Evolutionary conservation across 2,797 vertebrate genomes (phyloP).

Genomic region (Sebastes ruberrimus): DNA sequence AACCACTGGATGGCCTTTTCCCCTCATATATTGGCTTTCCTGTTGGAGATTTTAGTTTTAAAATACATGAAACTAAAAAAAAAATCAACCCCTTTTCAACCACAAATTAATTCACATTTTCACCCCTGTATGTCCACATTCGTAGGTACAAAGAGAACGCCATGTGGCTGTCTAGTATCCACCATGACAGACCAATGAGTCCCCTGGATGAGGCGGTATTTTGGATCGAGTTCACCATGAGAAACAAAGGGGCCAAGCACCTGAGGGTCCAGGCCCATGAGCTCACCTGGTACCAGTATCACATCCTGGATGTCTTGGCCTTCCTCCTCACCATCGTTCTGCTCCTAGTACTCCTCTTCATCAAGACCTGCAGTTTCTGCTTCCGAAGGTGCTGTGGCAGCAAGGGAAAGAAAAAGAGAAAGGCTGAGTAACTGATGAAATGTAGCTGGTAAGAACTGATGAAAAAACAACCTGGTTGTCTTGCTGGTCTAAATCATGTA

Average conservation of each 20-base stretch:
- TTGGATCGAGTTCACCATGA: conserved; percentile 89
- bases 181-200: conserved; percentile 83
- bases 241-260: conserved; percentile 85
- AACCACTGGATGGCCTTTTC: neutral
- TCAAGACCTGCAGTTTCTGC: conserved; percentile 66
- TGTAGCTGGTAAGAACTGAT: neutral
- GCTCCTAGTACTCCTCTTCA: conserved; percentile 54
- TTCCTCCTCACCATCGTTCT: conserved; percentile 72
- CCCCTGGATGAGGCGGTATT: conserved; percentile 83
- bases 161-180: conserved; percentile 81
- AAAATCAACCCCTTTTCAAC: neutral
- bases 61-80: neutral
- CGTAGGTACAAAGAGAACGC: conserved; percentile 84
- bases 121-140: neutral
- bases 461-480: neutral
- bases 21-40: neutral
- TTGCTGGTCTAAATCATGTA: neutral
- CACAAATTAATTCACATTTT: neutral
- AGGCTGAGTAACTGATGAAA: conserved; percentile 61
- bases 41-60: neutral
- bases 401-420: conserved; percentile 54
- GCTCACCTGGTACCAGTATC: conserved; percentile 87
- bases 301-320: conserved; percentile 81
- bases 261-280: conserved; percentile 82
- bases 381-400: conserved; percentile 53